Base-by-base conservation (phyloP, 2,888 invertebrate genomes). In the Tethea ocularis region DNA sequence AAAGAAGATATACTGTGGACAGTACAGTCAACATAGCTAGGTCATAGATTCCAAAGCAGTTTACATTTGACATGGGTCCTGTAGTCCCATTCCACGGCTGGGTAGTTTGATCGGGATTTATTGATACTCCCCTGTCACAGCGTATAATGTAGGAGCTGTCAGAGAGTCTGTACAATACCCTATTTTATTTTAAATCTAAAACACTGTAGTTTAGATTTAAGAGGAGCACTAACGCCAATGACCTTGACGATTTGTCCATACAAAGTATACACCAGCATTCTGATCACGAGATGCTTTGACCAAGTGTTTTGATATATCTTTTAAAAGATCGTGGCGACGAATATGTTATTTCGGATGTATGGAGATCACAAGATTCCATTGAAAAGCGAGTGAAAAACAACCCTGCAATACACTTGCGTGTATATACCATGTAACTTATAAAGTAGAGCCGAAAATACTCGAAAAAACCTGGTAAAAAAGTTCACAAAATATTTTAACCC, bases 61-160 rank as follows among this genome's bases (percentile, higher is more conserved):
- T 73, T 72, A 74, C 72, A 71, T 70, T 77, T 84, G 83, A 84
- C 75, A 77, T 80, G 83, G 84, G 83, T 84, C 56, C 52, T 36
- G 33, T 20, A 67, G 72, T 71, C 71, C 76, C 75, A 71, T 69
- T 72, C 76, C 75, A 72, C 63, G 77, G 76, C 65, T 68, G 67
- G 66, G 38, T 59, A 72, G 61, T 57, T 61, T 76, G 74, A 83
- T 77, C 71, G 69, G 67, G 72, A 77, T 79, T 82, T 84, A 84
- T 84, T 75, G 84, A 78, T 77, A 73, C 71, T 62, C 71, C 61
- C 68, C 64, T 69, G 71, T 77, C 77, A 71, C 63, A 51, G 54
- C 41, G 41, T 56, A 61, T 63, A 52, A 46, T 10, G 68, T 60
- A 69, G 68, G 63, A 58, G 57, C 51, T 66, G 67, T 69, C 46